These are phyloP conservation scores for Camelus bactrianus DNA, from an alignment of 2,113 vertebrate genomes.

Conservation along the genomic window DNA sequence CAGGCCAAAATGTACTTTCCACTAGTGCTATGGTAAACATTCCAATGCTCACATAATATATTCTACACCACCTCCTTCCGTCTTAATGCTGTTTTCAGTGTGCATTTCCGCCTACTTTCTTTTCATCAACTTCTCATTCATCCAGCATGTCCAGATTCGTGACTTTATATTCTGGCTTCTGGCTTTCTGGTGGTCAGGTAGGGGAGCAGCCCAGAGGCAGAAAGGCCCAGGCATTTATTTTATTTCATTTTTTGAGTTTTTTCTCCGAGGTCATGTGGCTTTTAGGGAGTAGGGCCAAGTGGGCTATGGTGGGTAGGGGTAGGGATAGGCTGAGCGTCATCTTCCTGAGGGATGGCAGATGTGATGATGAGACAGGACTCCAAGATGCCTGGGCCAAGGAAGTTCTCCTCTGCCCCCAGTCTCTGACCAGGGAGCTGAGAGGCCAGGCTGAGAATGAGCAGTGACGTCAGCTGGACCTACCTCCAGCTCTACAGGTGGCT, in stretches of 20 bases:
- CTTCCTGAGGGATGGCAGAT: neutral
- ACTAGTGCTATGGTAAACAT: too few species aligned
- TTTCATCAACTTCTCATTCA: neutral
- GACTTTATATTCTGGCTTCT: neutral
- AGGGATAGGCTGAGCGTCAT: neutral
- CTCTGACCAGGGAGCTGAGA: conserved; percentile 75
- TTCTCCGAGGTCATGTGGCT: neutral
- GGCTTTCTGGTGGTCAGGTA: neutral
- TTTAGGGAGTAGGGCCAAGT: neutral
- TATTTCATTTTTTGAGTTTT: neutral
- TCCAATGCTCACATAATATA: neutral
- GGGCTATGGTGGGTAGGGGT: fast-evolving
- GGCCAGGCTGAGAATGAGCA: conserved; percentile 49
- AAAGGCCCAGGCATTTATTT: neutral
- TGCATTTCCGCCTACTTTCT: neutral
- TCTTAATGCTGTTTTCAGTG: neutral
- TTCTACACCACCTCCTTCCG: neutral
- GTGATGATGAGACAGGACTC: neutral
- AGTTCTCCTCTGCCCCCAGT: conserved; percentile 68
- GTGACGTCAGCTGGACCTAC: conserved; percentile 73
- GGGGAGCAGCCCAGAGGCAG: neutral
- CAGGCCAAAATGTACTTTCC: neutral
- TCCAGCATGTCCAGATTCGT: neutral
- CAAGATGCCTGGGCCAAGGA: neutral
- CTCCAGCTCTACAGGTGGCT: conserved; percentile 1